Base-by-base conservation (phyloP, 1,140 invertebrate species). In the Liolophura sinensis region DNA sequence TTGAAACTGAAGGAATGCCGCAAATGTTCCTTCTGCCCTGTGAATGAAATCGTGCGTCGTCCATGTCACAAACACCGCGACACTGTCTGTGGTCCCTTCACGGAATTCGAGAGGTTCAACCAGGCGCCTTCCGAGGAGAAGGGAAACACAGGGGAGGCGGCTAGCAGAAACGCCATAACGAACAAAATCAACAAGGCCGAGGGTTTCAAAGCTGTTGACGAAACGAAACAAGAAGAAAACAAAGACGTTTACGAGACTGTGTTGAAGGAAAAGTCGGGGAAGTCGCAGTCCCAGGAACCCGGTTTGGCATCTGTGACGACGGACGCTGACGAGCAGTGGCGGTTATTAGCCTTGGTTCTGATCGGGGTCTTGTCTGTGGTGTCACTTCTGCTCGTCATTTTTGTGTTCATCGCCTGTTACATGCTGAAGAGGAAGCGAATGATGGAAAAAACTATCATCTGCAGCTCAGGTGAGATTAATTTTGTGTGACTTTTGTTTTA, bases 11-110 rank as follows among this genome's bases (percentile, higher is more conserved):
- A 40, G 0, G 59, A 50, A 40, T 70, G 69, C 55, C 11, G 20
- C 6, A 50, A 47, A 1, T 75, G 73, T 46, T 65, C 69, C 7
- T 31, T 27, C 15, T 75, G 73, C 55, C 73, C 71, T 0, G 27
- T 25, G 9, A 75, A 75, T 49, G 48, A 71, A 56, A 71, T 75
- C 57, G 67, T 75, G 22, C 65, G 67, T 49, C 60, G 24, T 16
- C 71, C 69, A 12, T 75, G 73, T 50, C 54, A 55, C 15, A 46
- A 66, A 18, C 52, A 50, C 22, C 15, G 47, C 31, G 71, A 75
- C 60, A 64, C 60, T 15, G 50, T 63, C 15, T 75, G 73, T 62
- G 64, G 67, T 5, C 67, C 69, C 15, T 73, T 75, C 59, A 60
- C 40, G 55, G 71, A 73, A 47, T 73, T 73, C 63, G 46, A 68